These are phyloP conservation scores for Cyanoramphus novaezelandiae DNA, from an alignment of 2,113 vertebrate species.

Conservation along the genomic window DNA sequence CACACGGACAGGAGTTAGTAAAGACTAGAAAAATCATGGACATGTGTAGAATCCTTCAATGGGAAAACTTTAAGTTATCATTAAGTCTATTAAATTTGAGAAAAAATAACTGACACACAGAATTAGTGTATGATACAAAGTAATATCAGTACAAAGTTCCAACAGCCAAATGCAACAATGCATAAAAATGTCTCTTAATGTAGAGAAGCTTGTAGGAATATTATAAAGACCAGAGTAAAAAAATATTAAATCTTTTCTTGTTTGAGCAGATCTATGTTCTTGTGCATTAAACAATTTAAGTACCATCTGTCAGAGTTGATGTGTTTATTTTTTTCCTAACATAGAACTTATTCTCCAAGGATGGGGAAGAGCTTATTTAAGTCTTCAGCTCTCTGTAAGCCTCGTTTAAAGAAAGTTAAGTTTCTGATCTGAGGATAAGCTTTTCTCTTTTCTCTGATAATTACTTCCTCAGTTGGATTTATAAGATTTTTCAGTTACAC, in stretches of 20 bases:
- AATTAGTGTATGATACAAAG: neutral
- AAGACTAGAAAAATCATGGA: neutral
- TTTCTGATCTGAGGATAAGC: constrained; percentile 14
- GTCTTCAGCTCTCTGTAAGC: neutral
- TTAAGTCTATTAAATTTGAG: neutral
- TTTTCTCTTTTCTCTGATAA: neutral
- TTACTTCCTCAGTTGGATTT: neutral
- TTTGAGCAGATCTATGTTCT: neutral
- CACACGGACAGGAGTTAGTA: neutral
- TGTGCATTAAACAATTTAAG: neutral
- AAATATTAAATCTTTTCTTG: neutral
- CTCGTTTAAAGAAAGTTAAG: neutral
- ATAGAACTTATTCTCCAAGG: neutral
- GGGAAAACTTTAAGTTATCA: neutral
- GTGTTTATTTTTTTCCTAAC: neutral
- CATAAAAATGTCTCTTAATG: neutral
- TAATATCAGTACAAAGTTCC: neutral
- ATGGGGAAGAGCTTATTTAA: neutral
- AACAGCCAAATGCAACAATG: neutral
- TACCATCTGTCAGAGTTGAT: neutral
- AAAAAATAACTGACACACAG: neutral
- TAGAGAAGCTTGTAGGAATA: neutral
- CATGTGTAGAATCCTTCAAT: neutral
- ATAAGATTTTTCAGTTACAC: neutral
- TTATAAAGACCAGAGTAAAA: neutral